These are phyloP conservation scores for Drosophila ustulata DNA, from an alignment of 2,888 invertebrate species.

Conservation along the genomic window DNA sequence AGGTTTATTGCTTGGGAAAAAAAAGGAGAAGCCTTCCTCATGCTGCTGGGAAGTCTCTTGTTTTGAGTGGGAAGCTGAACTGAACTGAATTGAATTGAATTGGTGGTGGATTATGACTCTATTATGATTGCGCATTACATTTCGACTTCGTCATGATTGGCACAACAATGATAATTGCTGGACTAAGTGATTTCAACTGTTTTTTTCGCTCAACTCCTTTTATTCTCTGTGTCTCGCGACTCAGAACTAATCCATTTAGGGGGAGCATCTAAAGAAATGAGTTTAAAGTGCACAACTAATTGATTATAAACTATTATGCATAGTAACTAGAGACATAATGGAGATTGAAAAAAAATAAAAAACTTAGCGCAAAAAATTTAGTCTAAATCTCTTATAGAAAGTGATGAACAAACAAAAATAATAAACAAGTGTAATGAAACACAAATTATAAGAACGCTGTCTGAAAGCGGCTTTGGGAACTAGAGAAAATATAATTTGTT, in stretches of 20 bases:
- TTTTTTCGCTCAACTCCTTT: not conserved
- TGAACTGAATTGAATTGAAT: not conserved
- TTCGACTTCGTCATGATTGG: conserved; percentile 38
- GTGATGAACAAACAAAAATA: no score
- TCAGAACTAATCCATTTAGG: conserved; percentile 28
- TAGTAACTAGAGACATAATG: not conserved
- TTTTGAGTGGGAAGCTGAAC: conserved; percentile 3
- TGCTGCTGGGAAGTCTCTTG: not conserved
- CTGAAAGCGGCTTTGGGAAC: no score
- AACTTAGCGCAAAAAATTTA: no score
- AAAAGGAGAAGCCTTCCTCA: not conserved
- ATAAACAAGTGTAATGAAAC: no score
- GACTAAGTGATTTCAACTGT: conserved; percentile 55
- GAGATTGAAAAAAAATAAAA: no score
- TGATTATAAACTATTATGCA: conserved; percentile 3
- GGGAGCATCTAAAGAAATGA: not conserved
- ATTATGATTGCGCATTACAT: conserved; percentile 56
- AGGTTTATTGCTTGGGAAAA: conserved; percentile 48
- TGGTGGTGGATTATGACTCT: conserved; percentile 57
- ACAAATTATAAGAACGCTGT: no score
- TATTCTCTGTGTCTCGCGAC: not conserved
- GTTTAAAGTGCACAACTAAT: not conserved
- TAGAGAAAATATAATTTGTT: no score
- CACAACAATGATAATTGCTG: conserved; percentile 55
- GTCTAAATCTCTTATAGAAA: no score